These are phyloP conservation scores for Nemotelus nigrinus DNA, from an alignment of 2,888 invertebrate species.

Conservation along the genomic window DNA sequence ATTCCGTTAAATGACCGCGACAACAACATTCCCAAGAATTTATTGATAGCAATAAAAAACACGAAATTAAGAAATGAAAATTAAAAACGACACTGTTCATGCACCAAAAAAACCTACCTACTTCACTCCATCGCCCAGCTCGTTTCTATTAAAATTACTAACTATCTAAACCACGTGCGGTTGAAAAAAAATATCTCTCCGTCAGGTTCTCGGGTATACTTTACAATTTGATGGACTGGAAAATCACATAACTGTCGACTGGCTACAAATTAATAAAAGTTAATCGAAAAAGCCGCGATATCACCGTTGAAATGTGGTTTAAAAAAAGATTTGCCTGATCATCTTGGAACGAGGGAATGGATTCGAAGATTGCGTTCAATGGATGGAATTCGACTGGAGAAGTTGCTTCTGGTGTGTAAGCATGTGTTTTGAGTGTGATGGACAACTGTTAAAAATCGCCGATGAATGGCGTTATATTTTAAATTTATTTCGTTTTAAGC, in stretches of 20 bases:
- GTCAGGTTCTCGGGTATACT: not conserved
- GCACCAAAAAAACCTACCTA: too few relatives aligned
- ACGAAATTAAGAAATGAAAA: too few relatives aligned
- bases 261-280: slow-evolving; percentile 28
- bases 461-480: slow-evolving; percentile 20
- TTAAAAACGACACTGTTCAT: too few relatives aligned
- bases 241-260: slow-evolving; percentile 41
- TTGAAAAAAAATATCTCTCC: not conserved
- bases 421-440: too few relatives aligned
- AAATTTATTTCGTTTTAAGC: slow-evolving; percentile 36
- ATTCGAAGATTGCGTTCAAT: too few relatives aligned
- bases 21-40: too few relatives aligned
- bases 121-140: not conserved
- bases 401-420: too few relatives aligned
- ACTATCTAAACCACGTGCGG: slow-evolving; percentile 1
- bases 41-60: too few relatives aligned
- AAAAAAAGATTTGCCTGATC: not conserved
- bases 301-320: not conserved
- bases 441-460: not conserved
- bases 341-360: not conserved
- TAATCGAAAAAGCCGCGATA: slow-evolving; percentile 22
- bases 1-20: not conserved
- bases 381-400: too few relatives aligned
- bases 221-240: slow-evolving; percentile 28
- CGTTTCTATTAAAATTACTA: slow-evolving; percentile 18